phyloP scores from a whole-genome alignment of 2,888 invertebrate genomes.

The Polydrusus pterygomalis region DNA sequence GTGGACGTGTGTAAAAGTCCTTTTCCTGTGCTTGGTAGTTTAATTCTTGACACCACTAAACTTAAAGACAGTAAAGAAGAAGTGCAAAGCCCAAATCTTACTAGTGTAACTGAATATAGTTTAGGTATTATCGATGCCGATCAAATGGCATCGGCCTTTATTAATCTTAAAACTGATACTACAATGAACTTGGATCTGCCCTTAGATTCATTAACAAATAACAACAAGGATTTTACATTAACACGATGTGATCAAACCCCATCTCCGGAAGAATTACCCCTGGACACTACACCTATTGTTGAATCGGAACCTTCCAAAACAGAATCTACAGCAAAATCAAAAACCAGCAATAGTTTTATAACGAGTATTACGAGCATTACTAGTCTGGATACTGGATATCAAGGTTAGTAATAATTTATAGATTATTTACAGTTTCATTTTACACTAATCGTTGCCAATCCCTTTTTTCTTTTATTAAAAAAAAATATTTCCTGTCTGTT shows the following conservation, averaged over 20 bases:
- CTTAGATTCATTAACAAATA: constrained; percentile 69
- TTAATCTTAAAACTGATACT: constrained; percentile 76
- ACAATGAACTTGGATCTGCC: constrained; percentile 76
- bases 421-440: too few species aligned
- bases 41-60: constrained; percentile 36
- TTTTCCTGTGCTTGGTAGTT: neutral
- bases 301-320: constrained; percentile 74
- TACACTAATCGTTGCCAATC: too few species aligned
- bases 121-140: constrained; percentile 73
- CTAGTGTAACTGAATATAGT: constrained; percentile 67
- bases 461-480: too few species aligned
- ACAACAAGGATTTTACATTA: constrained; percentile 68
- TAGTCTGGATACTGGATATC: constrained; percentile 95
- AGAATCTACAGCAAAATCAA: constrained; percentile 73
- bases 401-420: constrained; percentile 65
- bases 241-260: constrained; percentile 85
- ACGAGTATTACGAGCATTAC: constrained; percentile 93
- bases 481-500: too few species aligned
- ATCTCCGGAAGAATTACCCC: constrained; percentile 88
- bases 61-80: constrained; percentile 59
- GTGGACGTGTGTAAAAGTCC: constrained; percentile 5
- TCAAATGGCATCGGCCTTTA: constrained; percentile 75
- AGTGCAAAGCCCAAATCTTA: constrained; percentile 65
- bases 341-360: constrained; percentile 82
- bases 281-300: constrained; percentile 81